Evolutionary conservation across 2,797 vertebrate species (phyloP).

Genomic region (Microctenopoma steveboyesi): DNA sequence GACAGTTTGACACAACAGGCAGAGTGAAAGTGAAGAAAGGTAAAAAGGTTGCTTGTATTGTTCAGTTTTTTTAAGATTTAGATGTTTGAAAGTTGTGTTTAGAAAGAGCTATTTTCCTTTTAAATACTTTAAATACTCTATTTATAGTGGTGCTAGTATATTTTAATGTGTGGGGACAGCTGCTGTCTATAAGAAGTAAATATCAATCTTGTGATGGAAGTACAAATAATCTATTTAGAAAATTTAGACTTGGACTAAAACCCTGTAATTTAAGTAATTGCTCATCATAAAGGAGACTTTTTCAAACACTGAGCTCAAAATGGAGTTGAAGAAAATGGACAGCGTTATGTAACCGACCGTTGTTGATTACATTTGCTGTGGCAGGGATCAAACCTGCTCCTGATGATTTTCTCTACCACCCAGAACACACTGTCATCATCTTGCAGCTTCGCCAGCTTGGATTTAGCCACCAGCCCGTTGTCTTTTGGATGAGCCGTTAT

Average conservation of each 20-base stretch:
- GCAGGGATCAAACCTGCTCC: conserved; percentile 6
- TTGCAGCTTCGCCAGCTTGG: conserved; percentile 26
- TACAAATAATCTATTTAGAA: too few relatives aligned
- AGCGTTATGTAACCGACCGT: background rate
- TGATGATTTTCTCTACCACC: conserved; percentile 1
- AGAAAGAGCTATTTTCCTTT: background rate
- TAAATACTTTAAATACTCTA: background rate
- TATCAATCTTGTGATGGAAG: background rate
- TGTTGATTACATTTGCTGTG: background rate
- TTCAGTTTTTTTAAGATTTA: background rate
- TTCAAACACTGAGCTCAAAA: background rate
- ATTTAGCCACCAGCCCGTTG: conserved; percentile 31
- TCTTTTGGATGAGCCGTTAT: conserved; percentile 44
- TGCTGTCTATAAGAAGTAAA: background rate
- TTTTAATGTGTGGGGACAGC: background rate
- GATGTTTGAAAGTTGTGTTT: too few relatives aligned
- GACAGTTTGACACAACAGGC: conserved; percentile 3
- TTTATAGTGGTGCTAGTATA: background rate
- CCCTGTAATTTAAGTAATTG: background rate
- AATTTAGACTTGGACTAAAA: too few relatives aligned
- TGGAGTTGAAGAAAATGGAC: accelerated
- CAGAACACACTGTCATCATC: conserved; percentile 12
- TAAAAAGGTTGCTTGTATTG: background rate
- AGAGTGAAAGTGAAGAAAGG: background rate
- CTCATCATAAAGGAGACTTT: background rate